Evolutionary conservation across 2,113 vertebrate species (phyloP).

Genomic region (Callopanchax toddi): DNA sequence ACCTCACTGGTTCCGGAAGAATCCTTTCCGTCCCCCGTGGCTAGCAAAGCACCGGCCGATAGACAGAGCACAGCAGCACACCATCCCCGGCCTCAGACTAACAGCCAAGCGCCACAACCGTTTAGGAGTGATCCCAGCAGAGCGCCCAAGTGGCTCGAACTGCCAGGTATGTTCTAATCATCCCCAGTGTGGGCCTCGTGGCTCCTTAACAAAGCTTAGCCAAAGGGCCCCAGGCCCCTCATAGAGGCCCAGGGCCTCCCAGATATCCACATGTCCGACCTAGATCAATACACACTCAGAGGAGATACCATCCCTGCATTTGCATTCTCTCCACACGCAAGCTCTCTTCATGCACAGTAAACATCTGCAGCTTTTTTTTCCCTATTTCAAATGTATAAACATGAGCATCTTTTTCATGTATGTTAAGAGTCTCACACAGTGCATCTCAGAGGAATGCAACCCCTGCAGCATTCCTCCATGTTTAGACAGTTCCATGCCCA

Average conservation of each 20-base stretch:
- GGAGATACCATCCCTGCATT: slow-evolving; percentile 39
- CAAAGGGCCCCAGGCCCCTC: slow-evolving; percentile 54
- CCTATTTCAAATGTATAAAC: slow-evolving; percentile 35
- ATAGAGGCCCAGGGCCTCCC: slow-evolving; percentile 52
- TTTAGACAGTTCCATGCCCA: slow-evolving; percentile 63
- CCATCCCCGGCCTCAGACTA: slow-evolving; percentile 70
- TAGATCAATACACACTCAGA: slow-evolving; percentile 30
- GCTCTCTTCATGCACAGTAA: not conserved
- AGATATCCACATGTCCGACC: slow-evolving; percentile 55
- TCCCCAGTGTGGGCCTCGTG: slow-evolving; percentile 57
- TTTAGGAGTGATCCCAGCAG: slow-evolving; percentile 74
- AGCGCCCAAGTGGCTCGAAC: slow-evolving; percentile 74
- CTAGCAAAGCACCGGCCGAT: slow-evolving; percentile 67
- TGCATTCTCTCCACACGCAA: slow-evolving; percentile 40
- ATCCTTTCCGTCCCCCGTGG: slow-evolving; percentile 77
- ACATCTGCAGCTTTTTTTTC: slow-evolving; percentile 11
- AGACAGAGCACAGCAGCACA: slow-evolving; percentile 72
- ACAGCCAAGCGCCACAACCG: slow-evolving; percentile 76
- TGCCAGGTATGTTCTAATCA: slow-evolving; percentile 79
- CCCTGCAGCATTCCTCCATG: slow-evolving; percentile 65
- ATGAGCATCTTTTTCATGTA: slow-evolving; percentile 19
- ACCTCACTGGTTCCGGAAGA: slow-evolving; percentile 83
- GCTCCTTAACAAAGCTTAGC: slow-evolving; percentile 70
- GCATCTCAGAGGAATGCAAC: slow-evolving; percentile 62
- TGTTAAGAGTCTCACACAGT: slow-evolving; percentile 50